Evolutionary conservation across 2,113 vertebrate species (phyloP).

Genomic region (Oenanthe oenanthe): DNA sequence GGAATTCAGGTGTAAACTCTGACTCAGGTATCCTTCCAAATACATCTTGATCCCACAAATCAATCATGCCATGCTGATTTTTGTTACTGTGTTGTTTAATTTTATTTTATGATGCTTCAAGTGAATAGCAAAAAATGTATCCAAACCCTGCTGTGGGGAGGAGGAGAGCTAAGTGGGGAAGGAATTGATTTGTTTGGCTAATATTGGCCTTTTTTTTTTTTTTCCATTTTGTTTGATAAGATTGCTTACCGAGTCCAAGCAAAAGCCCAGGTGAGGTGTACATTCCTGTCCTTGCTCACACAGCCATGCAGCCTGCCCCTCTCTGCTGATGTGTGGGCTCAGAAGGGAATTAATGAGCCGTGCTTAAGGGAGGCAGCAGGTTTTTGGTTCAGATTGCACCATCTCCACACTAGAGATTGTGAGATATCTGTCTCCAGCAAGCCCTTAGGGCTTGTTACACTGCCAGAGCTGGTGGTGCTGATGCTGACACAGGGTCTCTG

Average conservation of each 20-base stretch:
- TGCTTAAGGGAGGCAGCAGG: neutral
- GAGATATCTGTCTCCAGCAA: neutral
- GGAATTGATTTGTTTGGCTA: neutral
- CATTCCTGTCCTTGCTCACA: neutral
- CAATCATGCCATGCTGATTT: neutral
- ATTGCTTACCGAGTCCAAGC: neutral
- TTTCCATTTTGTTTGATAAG: neutral
- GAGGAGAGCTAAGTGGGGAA: neutral
- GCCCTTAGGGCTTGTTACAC: neutral
- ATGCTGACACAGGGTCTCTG: fast-evolving
- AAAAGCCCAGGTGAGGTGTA: fast-evolving
- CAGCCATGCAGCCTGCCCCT: neutral
- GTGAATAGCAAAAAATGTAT: neutral
- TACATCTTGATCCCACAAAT: neutral
- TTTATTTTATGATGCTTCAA: neutral
- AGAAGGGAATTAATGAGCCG: neutral
- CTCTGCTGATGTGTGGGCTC: neutral
- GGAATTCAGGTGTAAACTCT: neutral
- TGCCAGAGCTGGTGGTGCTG: neutral
- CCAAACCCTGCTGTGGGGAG: neutral
- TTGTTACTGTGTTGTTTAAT: neutral
- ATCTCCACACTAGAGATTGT: neutral
- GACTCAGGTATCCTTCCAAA: neutral
- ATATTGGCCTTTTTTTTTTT: neutral
- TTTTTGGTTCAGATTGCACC: fast-evolving